These are phyloP conservation scores for Pelusios castaneus DNA, from an alignment of 2,113 vertebrate species.

Conservation along the genomic window DNA sequence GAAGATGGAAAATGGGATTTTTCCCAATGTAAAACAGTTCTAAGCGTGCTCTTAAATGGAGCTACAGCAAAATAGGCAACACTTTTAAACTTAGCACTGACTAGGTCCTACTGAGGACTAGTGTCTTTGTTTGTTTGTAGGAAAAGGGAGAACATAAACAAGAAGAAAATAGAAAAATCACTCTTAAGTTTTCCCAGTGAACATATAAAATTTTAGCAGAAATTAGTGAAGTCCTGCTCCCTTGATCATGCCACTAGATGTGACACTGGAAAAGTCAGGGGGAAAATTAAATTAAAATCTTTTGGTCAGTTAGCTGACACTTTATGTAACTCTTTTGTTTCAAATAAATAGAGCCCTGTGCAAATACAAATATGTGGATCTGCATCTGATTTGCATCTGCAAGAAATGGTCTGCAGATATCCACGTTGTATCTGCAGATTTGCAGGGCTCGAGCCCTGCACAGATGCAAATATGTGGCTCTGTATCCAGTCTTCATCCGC, in stretches of 20 bases:
- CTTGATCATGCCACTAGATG: not conserved
- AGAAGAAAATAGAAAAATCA: not conserved
- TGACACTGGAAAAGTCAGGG: conserved; percentile 20
- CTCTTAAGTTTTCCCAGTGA: not conserved
- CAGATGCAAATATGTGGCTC: too few relatives aligned
- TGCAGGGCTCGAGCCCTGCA: too few relatives aligned
- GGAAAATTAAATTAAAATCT: not conserved
- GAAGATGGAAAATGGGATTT: not conserved
- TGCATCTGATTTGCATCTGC: too few relatives aligned
- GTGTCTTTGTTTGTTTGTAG: not conserved
- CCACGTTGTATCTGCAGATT: too few relatives aligned
- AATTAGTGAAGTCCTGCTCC: not conserved
- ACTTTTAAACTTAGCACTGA: not conserved
- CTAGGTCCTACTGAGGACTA: not conserved
- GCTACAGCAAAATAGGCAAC: not conserved
- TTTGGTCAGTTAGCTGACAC: not conserved
- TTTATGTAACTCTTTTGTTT: not conserved
- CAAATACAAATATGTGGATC: too few relatives aligned
- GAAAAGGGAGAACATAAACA: not conserved
- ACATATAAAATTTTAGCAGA: not conserved
- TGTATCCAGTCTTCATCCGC: too few relatives aligned
- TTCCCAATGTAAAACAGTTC: not conserved
- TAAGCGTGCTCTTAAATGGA: not conserved
- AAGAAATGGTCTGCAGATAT: too few relatives aligned
- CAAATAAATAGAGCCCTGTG: too few relatives aligned